Evolutionary conservation across 2,113 vertebrate genomes (phyloP), one percentile per base, ranked within the genome.

Genomic region (Sander lucioperca): DNA sequence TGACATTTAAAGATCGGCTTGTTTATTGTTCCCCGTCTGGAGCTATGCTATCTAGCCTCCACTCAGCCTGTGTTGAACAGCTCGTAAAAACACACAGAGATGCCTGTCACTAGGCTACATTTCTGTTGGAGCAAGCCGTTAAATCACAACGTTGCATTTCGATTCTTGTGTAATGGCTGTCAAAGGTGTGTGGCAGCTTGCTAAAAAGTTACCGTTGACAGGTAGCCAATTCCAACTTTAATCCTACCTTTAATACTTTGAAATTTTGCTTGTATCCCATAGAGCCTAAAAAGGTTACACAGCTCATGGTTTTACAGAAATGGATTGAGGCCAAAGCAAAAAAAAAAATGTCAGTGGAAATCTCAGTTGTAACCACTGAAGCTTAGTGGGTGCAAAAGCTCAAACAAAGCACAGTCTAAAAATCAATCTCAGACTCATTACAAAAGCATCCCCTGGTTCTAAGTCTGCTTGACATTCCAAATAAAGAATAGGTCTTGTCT

Each of bases 191-290:
- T n/a, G n/a, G n/a, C n/a, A n/a, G n/a, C n/a, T n/a, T n/a, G n/a
- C n/a, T n/a, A n/a, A n/a, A n/a, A n/a, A n/a, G n/a, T n/a, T n/a
- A n/a, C n/a, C n/a, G n/a, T n/a, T n/a, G n/a, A n/a, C 58, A 58
- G 69, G 64, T 78, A 78, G 56, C 4, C 50, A 8, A 21, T 68
- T 78, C 74, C 75, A 33, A 43, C n/a, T 63, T 58, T 56, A 89
- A 69, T 62, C 78, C 58, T 48, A n/a, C n/a, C n/a, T n/a, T n/a
- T n/a, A 57, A 61, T 67, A 43, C 23, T 77, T 39, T 61, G 76
- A 80, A 39, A 66, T 23, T 50, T n/a, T 47, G 13, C 30, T 39
- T 48, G 10, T 21, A 54, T 73, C 27, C 16, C 7, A 73, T 11
- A 18, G 21, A 79, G 36, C 15, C 57, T 51, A 43, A 74, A 84